Percentiles rank a stretch among this genome's conserved stretches.
phyloP scores from a whole-genome alignment of 2,113 vertebrate genomes.

The Limanda limanda region DNA sequence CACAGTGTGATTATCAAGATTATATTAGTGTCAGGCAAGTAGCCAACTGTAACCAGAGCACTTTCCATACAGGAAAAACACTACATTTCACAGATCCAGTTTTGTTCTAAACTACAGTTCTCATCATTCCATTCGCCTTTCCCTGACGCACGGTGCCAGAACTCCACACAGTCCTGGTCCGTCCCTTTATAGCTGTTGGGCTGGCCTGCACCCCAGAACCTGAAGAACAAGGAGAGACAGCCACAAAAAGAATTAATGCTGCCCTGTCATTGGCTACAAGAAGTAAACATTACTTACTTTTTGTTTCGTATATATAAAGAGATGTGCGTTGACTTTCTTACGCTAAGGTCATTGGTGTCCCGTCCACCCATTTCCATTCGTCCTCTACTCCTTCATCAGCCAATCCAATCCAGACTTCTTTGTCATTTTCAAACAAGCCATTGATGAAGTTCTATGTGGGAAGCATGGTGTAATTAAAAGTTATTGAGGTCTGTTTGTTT shows the following conservation, averaged over 20 bases:
- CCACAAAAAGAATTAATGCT: not conserved
- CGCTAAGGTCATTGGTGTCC: conserved; percentile 38
- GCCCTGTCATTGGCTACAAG: not conserved
- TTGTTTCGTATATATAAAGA: not conserved
- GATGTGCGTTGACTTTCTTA: conserved; percentile 28
- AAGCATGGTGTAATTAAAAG: not conserved
- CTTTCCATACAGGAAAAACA: not conserved
- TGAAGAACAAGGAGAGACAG: conserved; percentile 13
- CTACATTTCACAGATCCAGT: conserved; percentile 70
- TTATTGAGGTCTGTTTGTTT: not conserved
- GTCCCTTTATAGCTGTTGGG: conserved; percentile 68
- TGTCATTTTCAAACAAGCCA: conserved; percentile 34
- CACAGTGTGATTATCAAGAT: no score
- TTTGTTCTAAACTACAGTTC: conserved; percentile 42
- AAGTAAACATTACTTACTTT: not conserved
- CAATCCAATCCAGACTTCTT: conserved; percentile 75
- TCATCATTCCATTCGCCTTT: conserved; percentile 68
- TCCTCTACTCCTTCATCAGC: conserved; percentile 61
- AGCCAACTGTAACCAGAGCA: no score
- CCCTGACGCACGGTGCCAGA: conserved; percentile 44
- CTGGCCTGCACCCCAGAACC: conserved; percentile 68
- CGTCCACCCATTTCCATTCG: conserved; percentile 72
- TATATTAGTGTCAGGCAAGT: no score
- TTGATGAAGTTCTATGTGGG: conserved; percentile 59
- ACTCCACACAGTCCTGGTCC: conserved; percentile 75